phyloP scores from a whole-genome alignment of 2,113 vertebrate species.

The Beaufortia kweichowensis region DNA sequence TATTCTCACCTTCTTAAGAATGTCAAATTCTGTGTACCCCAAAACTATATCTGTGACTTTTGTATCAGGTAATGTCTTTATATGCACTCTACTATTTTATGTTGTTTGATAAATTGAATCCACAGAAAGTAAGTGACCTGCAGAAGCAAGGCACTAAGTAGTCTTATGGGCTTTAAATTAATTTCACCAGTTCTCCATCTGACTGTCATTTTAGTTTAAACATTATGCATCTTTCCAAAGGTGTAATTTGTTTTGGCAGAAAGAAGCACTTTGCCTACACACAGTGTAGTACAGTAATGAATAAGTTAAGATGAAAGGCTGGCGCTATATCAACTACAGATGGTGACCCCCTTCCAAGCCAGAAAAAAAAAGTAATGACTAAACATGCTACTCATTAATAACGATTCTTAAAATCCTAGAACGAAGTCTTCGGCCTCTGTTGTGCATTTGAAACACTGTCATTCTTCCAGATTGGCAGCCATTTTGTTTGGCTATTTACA shows the following conservation, averaged over 20 bases:
- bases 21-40: too few species aligned
- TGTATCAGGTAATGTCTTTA: neutral
- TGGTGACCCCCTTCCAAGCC: constrained; percentile 66
- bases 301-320: constrained; percentile 61
- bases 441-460: constrained; percentile 6
- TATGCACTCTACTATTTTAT: neutral
- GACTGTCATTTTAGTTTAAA: neutral
- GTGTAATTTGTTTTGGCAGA: constrained; percentile 14
- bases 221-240: neutral
- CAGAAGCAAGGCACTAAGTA: neutral
- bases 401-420: constrained; percentile 17
- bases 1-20: too few species aligned
- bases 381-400: constrained; percentile 39
- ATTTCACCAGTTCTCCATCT: neutral
- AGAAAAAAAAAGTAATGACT: constrained; percentile 44
- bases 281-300: constrained; percentile 58
- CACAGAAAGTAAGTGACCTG: neutral
- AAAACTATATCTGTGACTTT: neutral
- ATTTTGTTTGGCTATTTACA: constrained; percentile 35
- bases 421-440: neutral
- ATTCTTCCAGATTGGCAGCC: constrained; percentile 11
- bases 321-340: constrained; percentile 64
- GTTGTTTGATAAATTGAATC: neutral
- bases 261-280: constrained; percentile 46
- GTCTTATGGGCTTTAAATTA: neutral